Conservation (phyloP, 2,888 invertebrate species). For the Meteorus cinctellus region DNA sequence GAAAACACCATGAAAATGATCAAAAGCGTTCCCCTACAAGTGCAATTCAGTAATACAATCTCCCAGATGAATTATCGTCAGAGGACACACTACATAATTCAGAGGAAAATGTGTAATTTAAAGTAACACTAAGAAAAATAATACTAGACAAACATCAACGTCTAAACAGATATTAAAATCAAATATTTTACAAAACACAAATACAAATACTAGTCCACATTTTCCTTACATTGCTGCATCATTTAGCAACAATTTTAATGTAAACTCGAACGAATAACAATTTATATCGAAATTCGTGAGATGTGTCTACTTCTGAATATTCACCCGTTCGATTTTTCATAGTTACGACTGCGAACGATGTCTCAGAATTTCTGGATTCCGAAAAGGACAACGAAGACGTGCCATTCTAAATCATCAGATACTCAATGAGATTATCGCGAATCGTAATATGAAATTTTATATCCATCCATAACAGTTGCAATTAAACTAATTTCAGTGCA, state of each 20-base stretch:
- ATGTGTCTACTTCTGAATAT: neutral
- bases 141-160: too few species aligned
- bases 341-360: neutral
- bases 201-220: neutral
- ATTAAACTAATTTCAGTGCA: neutral
- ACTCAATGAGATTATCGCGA: constrained; percentile 29
- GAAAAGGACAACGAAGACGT: neutral
- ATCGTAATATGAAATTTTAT: neutral
- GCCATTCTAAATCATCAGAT: constrained; percentile 20
- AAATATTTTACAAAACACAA: neutral
- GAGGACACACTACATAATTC: neutral
- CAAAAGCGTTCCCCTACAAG: neutral
- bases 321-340: neutral
- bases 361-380: constrained; percentile 18
- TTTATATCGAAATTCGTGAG: neutral
- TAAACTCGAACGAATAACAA: constrained; percentile 6
- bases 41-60: neutral
- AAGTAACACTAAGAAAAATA: too few species aligned
- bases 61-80: neutral
- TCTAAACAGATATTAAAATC: neutral
- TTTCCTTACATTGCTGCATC: neutral
- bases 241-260: neutral
- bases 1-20: neutral
- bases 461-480: constrained; percentile 28
- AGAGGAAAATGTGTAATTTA: neutral